phyloP scores from a whole-genome alignment of 2,113 vertebrate species.

The Nematolebias whitei region DNA sequence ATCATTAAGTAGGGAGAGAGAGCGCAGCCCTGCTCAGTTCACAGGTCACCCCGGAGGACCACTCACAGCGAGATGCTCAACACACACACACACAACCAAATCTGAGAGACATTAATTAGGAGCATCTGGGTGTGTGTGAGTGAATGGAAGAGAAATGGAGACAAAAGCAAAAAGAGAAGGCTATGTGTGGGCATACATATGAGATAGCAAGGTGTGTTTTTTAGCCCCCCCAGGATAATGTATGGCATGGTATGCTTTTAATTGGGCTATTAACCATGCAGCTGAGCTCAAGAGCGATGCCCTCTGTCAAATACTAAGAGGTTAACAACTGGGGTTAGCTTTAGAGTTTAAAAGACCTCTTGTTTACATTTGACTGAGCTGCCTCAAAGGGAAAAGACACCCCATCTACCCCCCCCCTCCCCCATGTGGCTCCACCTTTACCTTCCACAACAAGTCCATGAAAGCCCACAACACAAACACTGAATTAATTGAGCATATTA shows the following conservation, averaged over 20 bases:
- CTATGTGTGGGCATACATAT: slow-evolving; percentile 11
- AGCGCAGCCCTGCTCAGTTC: slow-evolving; percentile 54
- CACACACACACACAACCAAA: slow-evolving; percentile 43
- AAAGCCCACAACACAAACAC: slow-evolving; percentile 49
- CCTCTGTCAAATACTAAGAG: slow-evolving; percentile 68
- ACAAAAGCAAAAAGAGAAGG: slow-evolving; percentile 41
- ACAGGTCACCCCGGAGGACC: slow-evolving; percentile 69
- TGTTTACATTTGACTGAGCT: slow-evolving; percentile 72
- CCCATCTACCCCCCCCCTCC: too few species aligned
- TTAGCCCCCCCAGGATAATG: slow-evolving; percentile 63
- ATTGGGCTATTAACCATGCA: slow-evolving; percentile 77
- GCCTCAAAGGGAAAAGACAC: slow-evolving; percentile 46
- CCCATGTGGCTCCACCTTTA: slow-evolving; percentile 41
- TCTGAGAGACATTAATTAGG: slow-evolving; percentile 70
- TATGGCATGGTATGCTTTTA: slow-evolving; percentile 74
- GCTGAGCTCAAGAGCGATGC: slow-evolving; percentile 64
- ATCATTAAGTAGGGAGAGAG: slow-evolving; percentile 55
- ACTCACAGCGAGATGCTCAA: slow-evolving; percentile 53
- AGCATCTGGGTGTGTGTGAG: slow-evolving; percentile 8
- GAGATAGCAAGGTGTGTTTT: slow-evolving; percentile 16
- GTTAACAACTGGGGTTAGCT: slow-evolving; percentile 69
- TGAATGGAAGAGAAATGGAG: slow-evolving; percentile 14
- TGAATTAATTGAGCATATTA: slow-evolving; percentile 53
- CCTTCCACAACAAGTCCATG: slow-evolving; percentile 58
- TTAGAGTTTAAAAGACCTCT: slow-evolving; percentile 76